Conservation (phyloP, 2,888 invertebrate genomes). For the Melanchra persicariae region DNA sequence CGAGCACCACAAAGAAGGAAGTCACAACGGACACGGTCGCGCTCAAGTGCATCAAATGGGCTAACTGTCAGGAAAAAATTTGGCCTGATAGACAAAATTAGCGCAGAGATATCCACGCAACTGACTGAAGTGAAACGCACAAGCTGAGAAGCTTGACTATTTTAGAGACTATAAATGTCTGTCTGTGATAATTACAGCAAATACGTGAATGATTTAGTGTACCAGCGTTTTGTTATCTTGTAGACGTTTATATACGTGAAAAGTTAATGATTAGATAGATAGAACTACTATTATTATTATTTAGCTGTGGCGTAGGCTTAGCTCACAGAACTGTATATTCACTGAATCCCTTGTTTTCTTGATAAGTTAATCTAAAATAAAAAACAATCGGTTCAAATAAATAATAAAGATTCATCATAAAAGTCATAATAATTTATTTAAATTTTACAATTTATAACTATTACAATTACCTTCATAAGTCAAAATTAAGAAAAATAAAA, state of each 20-base stretch:
- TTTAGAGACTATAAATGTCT: neutral
- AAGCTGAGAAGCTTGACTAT: neutral
- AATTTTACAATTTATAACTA: too few relatives aligned
- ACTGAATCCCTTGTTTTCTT: neutral
- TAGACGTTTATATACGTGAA: neutral
- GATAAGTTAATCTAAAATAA: neutral
- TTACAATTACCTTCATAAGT: too few relatives aligned
- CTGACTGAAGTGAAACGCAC: neutral
- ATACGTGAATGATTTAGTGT: neutral
- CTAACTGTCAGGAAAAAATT: conserved; percentile 14
- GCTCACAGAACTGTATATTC: neutral
- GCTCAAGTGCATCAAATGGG: conserved; percentile 4
- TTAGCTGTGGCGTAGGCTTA: neutral
- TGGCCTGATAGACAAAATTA: neutral
- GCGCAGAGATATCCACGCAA: neutral
- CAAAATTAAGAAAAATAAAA: too few relatives aligned
- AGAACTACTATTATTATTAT: neutral
- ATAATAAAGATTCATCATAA: neutral
- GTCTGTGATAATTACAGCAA: too few relatives aligned
- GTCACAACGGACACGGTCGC: neutral
- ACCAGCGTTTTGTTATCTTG: neutral
- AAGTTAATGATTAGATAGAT: neutral
- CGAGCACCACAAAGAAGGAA: neutral
- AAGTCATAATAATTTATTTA: neutral
- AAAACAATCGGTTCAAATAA: neutral